Evolutionary conservation across 2,113 vertebrate species (phyloP), one percentile per base, ranked within the genome.

Genomic region (Stegostoma tigrinum): DNA sequence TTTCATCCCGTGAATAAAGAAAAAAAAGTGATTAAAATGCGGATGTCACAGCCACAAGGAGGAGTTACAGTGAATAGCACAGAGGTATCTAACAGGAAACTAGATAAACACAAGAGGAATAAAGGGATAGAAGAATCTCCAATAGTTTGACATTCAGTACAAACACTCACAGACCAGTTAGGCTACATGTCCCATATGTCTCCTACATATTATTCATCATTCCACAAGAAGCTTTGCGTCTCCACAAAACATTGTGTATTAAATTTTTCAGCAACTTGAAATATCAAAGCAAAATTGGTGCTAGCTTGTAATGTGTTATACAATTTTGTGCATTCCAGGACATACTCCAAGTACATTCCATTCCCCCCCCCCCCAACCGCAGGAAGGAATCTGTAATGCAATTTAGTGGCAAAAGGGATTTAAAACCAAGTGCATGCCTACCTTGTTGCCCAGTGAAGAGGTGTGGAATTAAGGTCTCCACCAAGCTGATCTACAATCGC

Each of bases 391-490:
- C 34, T 52, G 68, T 2, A 45, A 24, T 45, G 23, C 24, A 87
- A 27, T 87, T 87, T 87, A 52, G 24, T 10, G 17, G 42, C 15
- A 12, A 30, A 1, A 38, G 34, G 42, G 30, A 52, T 17, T 42
- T 34, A 27, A 95, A n/a, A 7, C 61, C 96, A 90, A 91, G 72
- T 12, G 89, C 86, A 96, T 96, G 72, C 96, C 96, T 96, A 99
- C 99, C 99, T 99, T 97, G 99, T 99, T 96, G 99, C 99, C 99
- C 99, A 99, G 96, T 99, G 99, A 96, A 99, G 98, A 64, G 99
- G 99, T 61, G 99, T 99, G 96, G 99, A 99, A 97, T 99, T 99
- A 96, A 99, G 97, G 97, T 99, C 99, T 97, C 99, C 99, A 97
- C 99, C 99, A 96, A 99, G 98, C 96, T 99, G 99, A 97, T 99